Base-by-base conservation (phyloP, 2,113 vertebrate genomes). In the Salminus brasiliensis region DNA sequence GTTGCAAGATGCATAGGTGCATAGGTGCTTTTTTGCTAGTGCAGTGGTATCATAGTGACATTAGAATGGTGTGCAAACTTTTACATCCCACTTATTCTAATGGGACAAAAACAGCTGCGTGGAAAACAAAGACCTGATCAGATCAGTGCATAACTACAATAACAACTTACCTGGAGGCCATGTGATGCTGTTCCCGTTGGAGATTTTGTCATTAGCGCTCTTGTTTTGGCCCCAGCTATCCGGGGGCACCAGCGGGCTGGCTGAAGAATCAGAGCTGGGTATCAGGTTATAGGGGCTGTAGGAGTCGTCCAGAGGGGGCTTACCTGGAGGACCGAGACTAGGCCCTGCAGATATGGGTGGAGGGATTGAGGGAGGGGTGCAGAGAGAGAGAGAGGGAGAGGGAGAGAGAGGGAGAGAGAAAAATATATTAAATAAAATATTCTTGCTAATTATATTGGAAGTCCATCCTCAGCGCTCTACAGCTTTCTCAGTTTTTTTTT, bases 171-270 rank as follows among this genome's bases (percentile, higher is more conserved):
- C 98, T 94, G 98, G 98, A 83, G 98, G 98, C 97, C 98, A 99
- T 94, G 93, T 99, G 74, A 98, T 96, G 91, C 96, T 98, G 91
- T 94, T 97, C 86, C 97, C 97, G 13, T 98, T 99, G 82, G 96
- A 95, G 89, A 98, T 95, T 89, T 98, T 98, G 82, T 99, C 98
- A 79, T 91, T 96, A 87, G 96, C 93, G n/a, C 93, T 92, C 94
- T 98, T 98, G 93, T 95, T 95, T 90, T 95, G 97, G 84, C 96
- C 95, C 98, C 98, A 99, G 93, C 95, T 97, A 88, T 99, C 97
- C 78, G 94, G 95, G 86, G 96, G 93, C 87, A 95, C 95, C 0
- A 97, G 92, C 39, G 97, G 95, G 85, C 95, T 98, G 93, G 94
- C 93, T 69, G 97, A 95, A 62, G 98, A 96, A 85, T 98, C 97